A percentile compares a stretch with the other conserved stretches of the same genome.
Evolutionary conservation across 2,888 invertebrate genomes (phyloP).

Genomic region (Colletes collaris): DNA sequence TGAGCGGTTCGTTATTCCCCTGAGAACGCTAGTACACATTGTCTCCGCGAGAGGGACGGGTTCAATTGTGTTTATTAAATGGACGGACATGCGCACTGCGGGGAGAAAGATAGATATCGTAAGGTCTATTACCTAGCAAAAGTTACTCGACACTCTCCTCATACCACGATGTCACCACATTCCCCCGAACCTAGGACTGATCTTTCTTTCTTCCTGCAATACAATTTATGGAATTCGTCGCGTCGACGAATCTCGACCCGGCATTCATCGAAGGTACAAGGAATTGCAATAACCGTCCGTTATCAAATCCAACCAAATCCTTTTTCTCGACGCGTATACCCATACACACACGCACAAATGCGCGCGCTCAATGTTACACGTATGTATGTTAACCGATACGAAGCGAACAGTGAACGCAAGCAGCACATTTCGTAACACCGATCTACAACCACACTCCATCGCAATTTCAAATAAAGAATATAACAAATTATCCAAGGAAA

Average conservation of each 20-base stretch:
- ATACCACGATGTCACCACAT: too few relatives aligned
- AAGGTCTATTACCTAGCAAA: too few relatives aligned
- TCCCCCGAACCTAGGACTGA: too few relatives aligned
- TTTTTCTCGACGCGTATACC: slow-evolving; percentile 5
- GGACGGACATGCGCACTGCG: slow-evolving; percentile 2
- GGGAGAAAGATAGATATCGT: neutral
- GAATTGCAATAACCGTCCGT: slow-evolving; percentile 43
- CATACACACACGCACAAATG: neutral
- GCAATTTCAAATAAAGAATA: slow-evolving; percentile 16
- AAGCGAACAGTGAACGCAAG: neutral
- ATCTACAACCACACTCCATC: slow-evolving; percentile 26
- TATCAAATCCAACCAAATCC: slow-evolving; percentile 43
- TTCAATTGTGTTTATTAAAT: slow-evolving; percentile 49
- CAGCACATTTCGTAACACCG: neutral
- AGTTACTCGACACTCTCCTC: too few relatives aligned
- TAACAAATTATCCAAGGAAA: slow-evolving; percentile 33
- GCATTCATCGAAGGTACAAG: slow-evolving; percentile 3
- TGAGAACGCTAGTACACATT: neutral
- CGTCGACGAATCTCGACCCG: neutral
- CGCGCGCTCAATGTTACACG: neutral
- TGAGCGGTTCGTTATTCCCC: neutral
- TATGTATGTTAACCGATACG: slow-evolving; percentile 7
- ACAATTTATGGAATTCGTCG: too few relatives aligned
- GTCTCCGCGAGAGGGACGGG: slow-evolving; percentile 19
- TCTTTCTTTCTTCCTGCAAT: too few relatives aligned